Conservation (phyloP, 2,113 vertebrate genomes). For the Lichenostomus cassidix region DNA sequence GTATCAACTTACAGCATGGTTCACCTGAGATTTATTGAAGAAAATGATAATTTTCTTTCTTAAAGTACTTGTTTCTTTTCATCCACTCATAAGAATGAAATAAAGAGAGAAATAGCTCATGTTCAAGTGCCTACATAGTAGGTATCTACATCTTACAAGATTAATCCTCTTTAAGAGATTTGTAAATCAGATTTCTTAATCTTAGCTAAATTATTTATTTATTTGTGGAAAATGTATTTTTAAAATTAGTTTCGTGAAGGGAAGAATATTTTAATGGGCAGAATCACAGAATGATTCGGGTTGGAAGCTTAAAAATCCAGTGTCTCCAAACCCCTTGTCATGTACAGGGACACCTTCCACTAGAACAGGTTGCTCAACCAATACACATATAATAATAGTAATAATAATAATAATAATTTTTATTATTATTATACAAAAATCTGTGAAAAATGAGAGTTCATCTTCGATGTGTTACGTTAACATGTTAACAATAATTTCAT, state of each 20-base stretch:
- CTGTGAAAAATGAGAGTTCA: rapidly evolving
- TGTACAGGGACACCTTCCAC: background rate
- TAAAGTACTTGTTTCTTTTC: background rate
- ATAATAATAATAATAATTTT: too few species aligned
- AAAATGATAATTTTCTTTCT: background rate
- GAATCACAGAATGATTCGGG: background rate
- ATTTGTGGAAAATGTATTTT: background rate
- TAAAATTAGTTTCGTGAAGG: background rate
- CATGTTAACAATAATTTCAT: background rate
- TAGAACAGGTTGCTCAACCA: background rate
- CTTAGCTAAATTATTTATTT: background rate
- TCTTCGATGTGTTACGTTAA: background rate
- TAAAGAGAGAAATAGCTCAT: background rate
- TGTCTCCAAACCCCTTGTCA: background rate
- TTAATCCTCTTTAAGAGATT: background rate
- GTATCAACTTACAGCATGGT: background rate
- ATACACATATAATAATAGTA: background rate
- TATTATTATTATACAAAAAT: background rate
- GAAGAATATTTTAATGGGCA: background rate
- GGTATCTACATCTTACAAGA: background rate
- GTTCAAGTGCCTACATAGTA: background rate
- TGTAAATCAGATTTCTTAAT: background rate
- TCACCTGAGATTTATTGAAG: background rate
- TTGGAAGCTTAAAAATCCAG: background rate
- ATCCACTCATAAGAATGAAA: background rate